Conservation (phyloP, 2,113 vertebrate species). For the Sula dactylatra region DNA sequence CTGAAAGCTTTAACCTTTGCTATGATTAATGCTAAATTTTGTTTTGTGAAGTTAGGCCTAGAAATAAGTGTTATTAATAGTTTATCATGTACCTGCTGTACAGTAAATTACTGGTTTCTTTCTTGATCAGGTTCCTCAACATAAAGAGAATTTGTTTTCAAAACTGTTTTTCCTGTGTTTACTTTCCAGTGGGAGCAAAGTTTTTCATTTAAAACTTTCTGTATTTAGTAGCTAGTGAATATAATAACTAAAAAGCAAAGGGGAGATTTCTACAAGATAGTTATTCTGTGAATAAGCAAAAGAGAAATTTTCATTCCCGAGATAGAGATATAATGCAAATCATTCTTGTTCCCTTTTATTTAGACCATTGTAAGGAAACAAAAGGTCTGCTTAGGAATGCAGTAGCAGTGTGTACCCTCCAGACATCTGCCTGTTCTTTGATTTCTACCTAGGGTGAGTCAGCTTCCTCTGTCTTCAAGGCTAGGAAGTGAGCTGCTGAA, state of each 20-base stretch:
- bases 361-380: neutral
- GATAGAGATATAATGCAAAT: neutral
- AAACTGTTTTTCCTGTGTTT: neutral
- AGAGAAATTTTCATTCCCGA: neutral
- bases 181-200: neutral
- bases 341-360: constrained; percentile 6
- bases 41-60: neutral
- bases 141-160: neutral
- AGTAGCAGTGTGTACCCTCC: neutral
- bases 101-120: neutral
- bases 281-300: neutral
- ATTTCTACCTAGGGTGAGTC: constrained; percentile 25
- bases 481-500: neutral
- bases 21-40: neutral
- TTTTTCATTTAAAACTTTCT: neutral
- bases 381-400: neutral
- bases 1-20: neutral
- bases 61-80: neutral
- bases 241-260: neutral
- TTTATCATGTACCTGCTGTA: neutral
- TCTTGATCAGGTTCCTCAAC: neutral
- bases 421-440: constrained; percentile 35
- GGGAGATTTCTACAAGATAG: neutral
- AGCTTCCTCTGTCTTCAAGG: constrained; percentile 6
- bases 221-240: neutral